Evolutionary conservation across 2,113 vertebrate species (phyloP).

Genomic region (Plotosus lineatus): DNA sequence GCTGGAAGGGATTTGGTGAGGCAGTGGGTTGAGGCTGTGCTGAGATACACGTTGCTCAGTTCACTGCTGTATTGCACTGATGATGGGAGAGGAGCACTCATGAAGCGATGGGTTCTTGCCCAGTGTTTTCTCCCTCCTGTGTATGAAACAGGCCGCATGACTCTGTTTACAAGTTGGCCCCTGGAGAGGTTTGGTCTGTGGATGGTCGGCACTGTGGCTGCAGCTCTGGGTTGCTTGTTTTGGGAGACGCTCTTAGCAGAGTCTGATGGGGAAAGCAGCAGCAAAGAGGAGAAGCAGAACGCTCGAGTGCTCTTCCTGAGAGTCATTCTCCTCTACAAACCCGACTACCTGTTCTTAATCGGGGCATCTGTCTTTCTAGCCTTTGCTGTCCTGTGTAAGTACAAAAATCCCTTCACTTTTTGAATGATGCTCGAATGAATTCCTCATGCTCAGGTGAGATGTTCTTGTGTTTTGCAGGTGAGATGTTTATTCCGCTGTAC

Average conservation of each 20-base stretch:
- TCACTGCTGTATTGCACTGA: fast-evolving
- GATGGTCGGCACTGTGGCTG: constrained; percentile 52
- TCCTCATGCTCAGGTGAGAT: background rate
- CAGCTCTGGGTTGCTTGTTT: constrained; percentile 64
- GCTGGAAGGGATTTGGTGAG: constrained; percentile 26
- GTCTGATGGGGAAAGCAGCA: constrained; percentile 24
- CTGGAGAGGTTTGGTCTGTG: constrained; percentile 54
- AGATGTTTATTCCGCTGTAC: constrained; percentile 73
- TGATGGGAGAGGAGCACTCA: background rate
- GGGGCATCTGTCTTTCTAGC: constrained; percentile 69
- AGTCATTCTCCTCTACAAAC: constrained; percentile 59
- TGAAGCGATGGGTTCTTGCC: constrained; percentile 30
- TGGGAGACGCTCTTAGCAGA: constrained; percentile 69
- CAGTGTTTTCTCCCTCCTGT: constrained; percentile 63
- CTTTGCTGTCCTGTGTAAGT: constrained; percentile 74
- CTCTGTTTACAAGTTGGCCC: background rate
- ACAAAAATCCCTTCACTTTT: background rate
- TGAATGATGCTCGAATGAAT: background rate
- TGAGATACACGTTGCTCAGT: constrained; percentile 49
- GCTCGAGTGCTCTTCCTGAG: constrained; percentile 61
- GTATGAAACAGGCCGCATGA: constrained; percentile 57
- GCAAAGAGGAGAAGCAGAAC: constrained; percentile 49
- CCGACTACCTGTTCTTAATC: constrained; percentile 47
- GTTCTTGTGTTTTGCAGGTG: constrained; percentile 55
- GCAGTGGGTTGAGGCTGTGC: constrained; percentile 57